Conservation (phyloP, 2,888 invertebrate species). For the Pristionchus maxplancki region DNA sequence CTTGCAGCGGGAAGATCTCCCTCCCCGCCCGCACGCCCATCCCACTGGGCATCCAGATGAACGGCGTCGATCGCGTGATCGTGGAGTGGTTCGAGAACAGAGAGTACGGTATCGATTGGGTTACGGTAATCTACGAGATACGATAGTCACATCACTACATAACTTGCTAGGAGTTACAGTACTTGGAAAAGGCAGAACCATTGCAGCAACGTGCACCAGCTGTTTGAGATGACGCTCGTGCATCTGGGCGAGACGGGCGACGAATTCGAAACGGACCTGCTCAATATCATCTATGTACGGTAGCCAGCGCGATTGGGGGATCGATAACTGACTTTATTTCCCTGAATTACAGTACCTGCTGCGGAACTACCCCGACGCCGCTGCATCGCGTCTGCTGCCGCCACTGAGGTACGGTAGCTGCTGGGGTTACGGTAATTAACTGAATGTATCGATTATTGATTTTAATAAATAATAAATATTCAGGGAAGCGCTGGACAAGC, state of each 20-base stretch:
- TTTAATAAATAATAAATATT: neutral
- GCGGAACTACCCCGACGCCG: constrained; percentile 59
- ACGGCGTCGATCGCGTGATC: constrained; percentile 50
- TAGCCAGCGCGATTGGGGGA: neutral
- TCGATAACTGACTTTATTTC: neutral
- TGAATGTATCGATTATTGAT: too few species aligned
- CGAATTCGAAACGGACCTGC: constrained; percentile 36
- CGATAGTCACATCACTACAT: too few species aligned
- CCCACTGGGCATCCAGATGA: constrained; percentile 18
- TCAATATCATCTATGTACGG: constrained; percentile 31
- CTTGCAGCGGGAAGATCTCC: constrained; percentile 14
- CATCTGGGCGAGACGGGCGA: constrained; percentile 36
- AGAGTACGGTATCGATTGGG: neutral
- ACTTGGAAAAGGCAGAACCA: too few species aligned
- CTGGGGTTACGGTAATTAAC: too few species aligned
- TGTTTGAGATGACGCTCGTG: constrained; percentile 47
- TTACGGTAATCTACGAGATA: neutral
- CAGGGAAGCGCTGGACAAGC: constrained; percentile 48
- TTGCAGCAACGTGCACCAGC: constrained; percentile 52
- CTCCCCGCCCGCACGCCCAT: constrained; percentile 27
- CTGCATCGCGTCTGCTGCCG: constrained; percentile 51
- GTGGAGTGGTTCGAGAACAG: constrained; percentile 53
- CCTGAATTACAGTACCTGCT: constrained; percentile 57
- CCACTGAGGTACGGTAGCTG: neutral
- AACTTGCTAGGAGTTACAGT: too few species aligned